phyloP scores from a whole-genome alignment of 2,113 vertebrate genomes.

The Gambusia affinis region DNA sequence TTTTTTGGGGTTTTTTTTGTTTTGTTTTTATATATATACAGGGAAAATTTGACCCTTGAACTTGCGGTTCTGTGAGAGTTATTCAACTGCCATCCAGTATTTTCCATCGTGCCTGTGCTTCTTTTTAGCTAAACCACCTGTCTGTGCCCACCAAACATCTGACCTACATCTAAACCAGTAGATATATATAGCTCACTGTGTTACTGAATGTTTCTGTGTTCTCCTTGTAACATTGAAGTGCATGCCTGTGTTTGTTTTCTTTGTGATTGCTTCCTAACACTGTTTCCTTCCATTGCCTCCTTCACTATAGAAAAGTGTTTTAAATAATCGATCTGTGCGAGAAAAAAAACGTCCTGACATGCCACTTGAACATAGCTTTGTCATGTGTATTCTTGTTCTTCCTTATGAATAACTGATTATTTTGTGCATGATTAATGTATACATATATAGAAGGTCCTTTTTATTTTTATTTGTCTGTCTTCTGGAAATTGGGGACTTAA shows the following conservation, averaged over 20 bases:
- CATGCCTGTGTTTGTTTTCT: constrained; percentile 35
- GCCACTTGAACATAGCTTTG: too few species aligned
- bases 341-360: too few species aligned
- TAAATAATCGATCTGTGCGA: too few species aligned
- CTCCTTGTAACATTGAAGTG: constrained; percentile 60
- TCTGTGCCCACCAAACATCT: constrained; percentile 72
- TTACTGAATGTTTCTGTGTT: constrained; percentile 62
- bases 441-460: not conserved
- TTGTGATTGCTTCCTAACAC: constrained; percentile 1
- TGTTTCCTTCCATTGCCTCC: not conserved
- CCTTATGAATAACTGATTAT: not conserved
- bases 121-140: constrained; percentile 65
- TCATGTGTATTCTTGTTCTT: not conserved
- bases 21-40: not conserved
- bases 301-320: not conserved
- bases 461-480: not conserved
- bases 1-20: not conserved
- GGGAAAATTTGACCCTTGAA: constrained; percentile 40
- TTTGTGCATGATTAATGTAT: not conserved
- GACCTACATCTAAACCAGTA: constrained; percentile 68
- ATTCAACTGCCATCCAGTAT: constrained; percentile 54
- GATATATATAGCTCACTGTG: constrained; percentile 66
- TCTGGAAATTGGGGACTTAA: not conserved
- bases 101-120: constrained; percentile 61
- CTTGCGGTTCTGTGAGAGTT: constrained; percentile 71